Conservation (phyloP, 2,888 invertebrate genomes). For the Chelonus formosanus region DNA sequence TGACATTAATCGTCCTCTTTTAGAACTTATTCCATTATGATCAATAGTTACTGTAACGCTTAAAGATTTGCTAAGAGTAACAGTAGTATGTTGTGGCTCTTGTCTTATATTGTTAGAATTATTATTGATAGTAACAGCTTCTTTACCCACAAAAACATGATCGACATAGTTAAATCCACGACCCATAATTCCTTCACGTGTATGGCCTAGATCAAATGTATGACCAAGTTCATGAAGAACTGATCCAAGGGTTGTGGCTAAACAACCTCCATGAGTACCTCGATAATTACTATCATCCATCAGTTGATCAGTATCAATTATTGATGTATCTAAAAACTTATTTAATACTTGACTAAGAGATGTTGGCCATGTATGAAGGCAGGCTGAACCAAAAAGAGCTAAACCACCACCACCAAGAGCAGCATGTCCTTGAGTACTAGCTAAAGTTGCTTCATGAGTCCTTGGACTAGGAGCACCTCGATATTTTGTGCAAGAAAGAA, state of each 20-base stretch:
- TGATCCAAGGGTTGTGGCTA: constrained; percentile 89
- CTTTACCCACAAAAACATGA: constrained; percentile 76
- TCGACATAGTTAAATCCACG: constrained; percentile 87
- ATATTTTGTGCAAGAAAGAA: constrained; percentile 87
- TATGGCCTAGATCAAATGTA: constrained; percentile 93
- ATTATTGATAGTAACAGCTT: constrained; percentile 65
- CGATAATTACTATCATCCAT: constrained; percentile 95
- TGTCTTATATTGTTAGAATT: constrained; percentile 67
- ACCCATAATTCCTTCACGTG: constrained; percentile 91
- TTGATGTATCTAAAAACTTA: constrained; percentile 70
- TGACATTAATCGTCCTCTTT: constrained; percentile 66
- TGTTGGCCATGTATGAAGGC: constrained; percentile 90
- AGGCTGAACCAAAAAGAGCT: constrained; percentile 89
- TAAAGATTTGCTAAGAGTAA: constrained; percentile 70
- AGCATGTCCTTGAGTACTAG: constrained; percentile 81
- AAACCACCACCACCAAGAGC: constrained; percentile 92
- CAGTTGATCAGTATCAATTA: constrained; percentile 76
- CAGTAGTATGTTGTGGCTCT: constrained; percentile 72
- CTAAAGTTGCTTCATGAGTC: constrained; percentile 76
- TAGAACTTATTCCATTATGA: constrained; percentile 54
- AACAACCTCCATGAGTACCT: constrained; percentile 86
- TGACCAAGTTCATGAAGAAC: constrained; percentile 94
- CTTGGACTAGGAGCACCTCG: constrained; percentile 72
- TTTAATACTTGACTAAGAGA: constrained; percentile 71
- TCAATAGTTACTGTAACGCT: constrained; percentile 73